Evolutionary conservation across 2,113 vertebrate genomes (phyloP).

Genomic region (Nettapus auritus): DNA sequence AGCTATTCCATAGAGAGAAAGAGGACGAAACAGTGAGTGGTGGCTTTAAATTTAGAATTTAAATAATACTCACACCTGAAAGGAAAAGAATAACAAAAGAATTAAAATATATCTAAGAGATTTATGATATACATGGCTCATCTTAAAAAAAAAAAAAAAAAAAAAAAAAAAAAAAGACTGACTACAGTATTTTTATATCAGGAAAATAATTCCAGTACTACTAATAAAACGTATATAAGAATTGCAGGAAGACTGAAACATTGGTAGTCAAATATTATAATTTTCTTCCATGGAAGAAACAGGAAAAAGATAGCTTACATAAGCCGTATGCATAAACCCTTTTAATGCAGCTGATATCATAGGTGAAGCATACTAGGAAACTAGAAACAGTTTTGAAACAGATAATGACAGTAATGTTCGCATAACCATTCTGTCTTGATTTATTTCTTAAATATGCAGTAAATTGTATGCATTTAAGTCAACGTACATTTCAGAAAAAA

Average conservation of each 20-base stretch:
- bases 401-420: background rate
- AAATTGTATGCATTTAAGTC: slow-evolving; percentile 21
- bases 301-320: background rate
- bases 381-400: background rate
- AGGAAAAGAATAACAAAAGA: no score
- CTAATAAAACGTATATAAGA: no score
- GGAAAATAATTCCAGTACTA: no score
- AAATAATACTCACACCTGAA: no score
- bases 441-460: background rate
- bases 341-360: background rate
- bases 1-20: no score
- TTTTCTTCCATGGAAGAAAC: background rate
- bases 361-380: background rate
- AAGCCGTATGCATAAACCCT: background rate
- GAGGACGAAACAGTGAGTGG: no score
- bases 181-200: no score
- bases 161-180: no score
- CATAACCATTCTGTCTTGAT: background rate
- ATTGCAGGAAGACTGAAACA: background rate
- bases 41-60: no score
- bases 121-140: no score
- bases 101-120: no score
- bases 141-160: no score
- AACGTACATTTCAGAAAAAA: slow-evolving; percentile 12
- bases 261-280: background rate